Evolutionary conservation across 1,140 invertebrate species (phyloP).

Genomic region (Habropoda laboriosa): DNA sequence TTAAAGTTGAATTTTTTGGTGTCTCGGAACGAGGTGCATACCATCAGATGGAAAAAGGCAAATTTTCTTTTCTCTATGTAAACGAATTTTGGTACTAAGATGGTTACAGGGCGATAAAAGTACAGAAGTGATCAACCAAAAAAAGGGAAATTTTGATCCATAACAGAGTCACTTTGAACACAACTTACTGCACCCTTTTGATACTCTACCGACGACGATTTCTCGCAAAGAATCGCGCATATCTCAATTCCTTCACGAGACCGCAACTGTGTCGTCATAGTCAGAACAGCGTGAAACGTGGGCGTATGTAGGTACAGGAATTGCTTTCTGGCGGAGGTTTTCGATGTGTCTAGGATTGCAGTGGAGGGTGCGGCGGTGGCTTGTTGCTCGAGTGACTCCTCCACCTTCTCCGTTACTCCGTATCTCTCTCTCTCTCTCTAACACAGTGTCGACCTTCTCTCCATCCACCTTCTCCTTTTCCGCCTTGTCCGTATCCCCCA

Average conservation of each 20-base stretch:
- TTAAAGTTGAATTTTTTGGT: too few relatives aligned
- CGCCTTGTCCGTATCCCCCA: conserved; percentile 65
- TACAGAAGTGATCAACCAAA: too few relatives aligned
- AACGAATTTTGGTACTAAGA: too few relatives aligned
- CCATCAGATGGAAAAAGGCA: too few relatives aligned
- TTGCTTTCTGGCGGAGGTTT: conserved; percentile 65
- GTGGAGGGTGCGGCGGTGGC: conserved; percentile 75
- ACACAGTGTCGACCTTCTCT: conserved; percentile 43
- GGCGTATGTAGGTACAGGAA: conserved; percentile 60
- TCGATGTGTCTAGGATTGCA: conserved; percentile 69
- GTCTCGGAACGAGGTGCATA: too few relatives aligned
- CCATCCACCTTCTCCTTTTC: conserved; percentile 52
- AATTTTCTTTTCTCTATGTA: too few relatives aligned
- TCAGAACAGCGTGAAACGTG: conserved; percentile 60
- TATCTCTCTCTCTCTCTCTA: conserved; percentile 27
- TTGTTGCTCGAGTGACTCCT: conserved; percentile 78
- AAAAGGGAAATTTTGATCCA: too few relatives aligned
- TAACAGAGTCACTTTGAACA: too few relatives aligned
- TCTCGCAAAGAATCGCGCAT: too few relatives aligned
- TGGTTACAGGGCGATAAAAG: too few relatives aligned
- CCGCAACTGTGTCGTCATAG: not conserved
- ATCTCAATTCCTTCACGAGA: not conserved
- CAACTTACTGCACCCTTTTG: too few relatives aligned
- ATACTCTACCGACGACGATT: too few relatives aligned
- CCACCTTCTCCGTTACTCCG: conserved; percentile 64